Evolutionary conservation across 37 sponge, comb jelly and placozoan species (phyloP).

Genomic region (Hexactinellida sp.): DNA sequence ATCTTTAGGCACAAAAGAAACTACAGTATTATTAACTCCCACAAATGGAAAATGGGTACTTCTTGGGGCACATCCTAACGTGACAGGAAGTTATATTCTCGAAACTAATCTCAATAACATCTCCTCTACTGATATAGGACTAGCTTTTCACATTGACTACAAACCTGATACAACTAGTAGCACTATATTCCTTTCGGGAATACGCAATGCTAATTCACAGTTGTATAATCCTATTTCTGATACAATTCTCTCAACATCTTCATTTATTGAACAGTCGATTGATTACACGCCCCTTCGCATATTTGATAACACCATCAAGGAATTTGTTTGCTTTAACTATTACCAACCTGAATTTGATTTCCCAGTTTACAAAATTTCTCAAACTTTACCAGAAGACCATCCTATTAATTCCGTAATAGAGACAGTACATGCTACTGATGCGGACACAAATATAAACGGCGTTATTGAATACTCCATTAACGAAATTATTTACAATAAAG

Average conservation of each 20-base stretch:
- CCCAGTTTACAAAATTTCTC: neutral
- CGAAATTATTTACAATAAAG: neutral
- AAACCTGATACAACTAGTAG: neutral
- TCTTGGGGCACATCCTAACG: neutral
- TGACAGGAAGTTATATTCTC: neutral
- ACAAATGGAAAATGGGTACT: neutral
- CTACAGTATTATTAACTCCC: neutral
- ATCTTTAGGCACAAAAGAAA: neutral
- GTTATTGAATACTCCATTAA: neutral
- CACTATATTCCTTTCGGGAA: neutral
- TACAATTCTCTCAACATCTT: neutral
- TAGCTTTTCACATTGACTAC: neutral
- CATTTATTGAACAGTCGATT: neutral
- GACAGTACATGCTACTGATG: constrained; percentile 19
- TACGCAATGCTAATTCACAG: neutral
- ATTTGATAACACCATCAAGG: neutral
- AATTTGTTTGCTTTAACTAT: neutral
- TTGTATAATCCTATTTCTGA: neutral
- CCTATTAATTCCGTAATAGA: neutral
- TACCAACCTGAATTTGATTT: neutral
- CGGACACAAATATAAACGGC: neutral
- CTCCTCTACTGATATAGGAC: neutral
- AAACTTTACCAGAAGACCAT: neutral
- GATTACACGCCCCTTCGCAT: neutral
- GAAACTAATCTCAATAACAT: neutral